Conservation (phyloP, 2,888 invertebrate genomes). For the Andricus curvator region DNA sequence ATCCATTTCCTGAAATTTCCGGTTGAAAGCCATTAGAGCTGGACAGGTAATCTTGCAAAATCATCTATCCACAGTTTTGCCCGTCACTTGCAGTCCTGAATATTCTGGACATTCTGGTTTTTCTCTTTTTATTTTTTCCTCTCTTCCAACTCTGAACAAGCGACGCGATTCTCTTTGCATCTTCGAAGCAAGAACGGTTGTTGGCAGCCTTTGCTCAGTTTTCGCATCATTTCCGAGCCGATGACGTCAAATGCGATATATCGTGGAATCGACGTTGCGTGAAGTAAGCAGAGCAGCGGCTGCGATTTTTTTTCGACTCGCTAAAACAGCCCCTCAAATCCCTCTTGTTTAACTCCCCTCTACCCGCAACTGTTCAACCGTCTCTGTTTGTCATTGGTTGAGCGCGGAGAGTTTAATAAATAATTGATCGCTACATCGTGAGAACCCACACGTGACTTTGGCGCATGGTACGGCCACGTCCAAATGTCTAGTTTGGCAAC, state of each 20-base stretch:
- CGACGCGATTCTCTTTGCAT: neutral
- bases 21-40: conserved; percentile 11
- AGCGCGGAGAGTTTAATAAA: conserved; percentile 28
- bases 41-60: conserved; percentile 20
- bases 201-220: neutral
- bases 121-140: neutral
- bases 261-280: conserved; percentile 10
- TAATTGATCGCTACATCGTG: conserved; percentile 40
- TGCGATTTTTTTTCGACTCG: neutral
- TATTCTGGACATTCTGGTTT: neutral
- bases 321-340: neutral
- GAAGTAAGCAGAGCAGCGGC: neutral
- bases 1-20: conserved; percentile 23
- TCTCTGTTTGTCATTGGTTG: conserved; percentile 4
- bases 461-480: conserved; percentile 44
- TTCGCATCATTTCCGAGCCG: conserved; percentile 13
- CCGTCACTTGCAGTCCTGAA: conserved; percentile 23
- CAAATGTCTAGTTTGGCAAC: conserved; percentile 45
- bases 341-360: neutral
- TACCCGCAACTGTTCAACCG: neutral
- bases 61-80: conserved; percentile 8
- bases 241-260: conserved; percentile 24
- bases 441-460: conserved; percentile 49
- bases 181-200: neutral
- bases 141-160: neutral